A percentile compares a stretch with the other conserved stretches of the same genome.
Evolutionary conservation across 2,797 vertebrate species (phyloP).

Genomic region (Halcyon leucocephala): DNA sequence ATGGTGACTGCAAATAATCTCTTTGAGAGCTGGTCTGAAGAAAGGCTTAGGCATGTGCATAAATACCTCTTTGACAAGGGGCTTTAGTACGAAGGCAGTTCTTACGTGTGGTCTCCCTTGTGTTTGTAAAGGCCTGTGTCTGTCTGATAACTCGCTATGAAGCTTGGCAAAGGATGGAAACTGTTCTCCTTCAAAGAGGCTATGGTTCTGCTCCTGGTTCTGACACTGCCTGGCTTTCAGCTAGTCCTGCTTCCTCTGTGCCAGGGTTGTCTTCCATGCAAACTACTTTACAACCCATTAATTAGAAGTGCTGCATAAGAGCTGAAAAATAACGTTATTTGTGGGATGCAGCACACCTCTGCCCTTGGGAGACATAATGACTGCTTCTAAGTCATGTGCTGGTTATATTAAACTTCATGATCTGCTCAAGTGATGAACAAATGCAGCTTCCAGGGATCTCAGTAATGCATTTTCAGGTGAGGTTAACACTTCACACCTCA

Average conservation of each 20-base stretch:
- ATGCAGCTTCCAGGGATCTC: background rate
- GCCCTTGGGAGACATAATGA: background rate
- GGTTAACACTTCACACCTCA: background rate
- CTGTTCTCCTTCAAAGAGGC: background rate
- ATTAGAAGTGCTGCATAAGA: slow-evolving; percentile 10
- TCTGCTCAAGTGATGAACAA: background rate
- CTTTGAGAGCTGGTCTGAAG: background rate
- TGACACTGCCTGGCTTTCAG: background rate
- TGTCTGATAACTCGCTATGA: background rate
- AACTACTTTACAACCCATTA: background rate
- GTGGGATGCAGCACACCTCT: slow-evolving; percentile 18
- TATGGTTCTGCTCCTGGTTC: background rate
- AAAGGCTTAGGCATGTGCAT: background rate
- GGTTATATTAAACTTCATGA: background rate
- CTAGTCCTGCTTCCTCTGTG: background rate
- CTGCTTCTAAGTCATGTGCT: background rate
- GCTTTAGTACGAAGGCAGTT: background rate
- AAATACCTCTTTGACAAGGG: background rate
- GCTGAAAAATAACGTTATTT: slow-evolving; percentile 41
- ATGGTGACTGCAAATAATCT: background rate
- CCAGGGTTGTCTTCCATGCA: background rate
- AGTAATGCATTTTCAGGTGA: background rate
- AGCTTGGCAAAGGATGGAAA: background rate
- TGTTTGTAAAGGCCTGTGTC: background rate
- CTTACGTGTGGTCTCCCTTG: too few species aligned